Evolutionary conservation across 2,888 invertebrate species (phyloP), one percentile per base, ranked within the genome.

Genomic region (Notodonta dromedarius): DNA sequence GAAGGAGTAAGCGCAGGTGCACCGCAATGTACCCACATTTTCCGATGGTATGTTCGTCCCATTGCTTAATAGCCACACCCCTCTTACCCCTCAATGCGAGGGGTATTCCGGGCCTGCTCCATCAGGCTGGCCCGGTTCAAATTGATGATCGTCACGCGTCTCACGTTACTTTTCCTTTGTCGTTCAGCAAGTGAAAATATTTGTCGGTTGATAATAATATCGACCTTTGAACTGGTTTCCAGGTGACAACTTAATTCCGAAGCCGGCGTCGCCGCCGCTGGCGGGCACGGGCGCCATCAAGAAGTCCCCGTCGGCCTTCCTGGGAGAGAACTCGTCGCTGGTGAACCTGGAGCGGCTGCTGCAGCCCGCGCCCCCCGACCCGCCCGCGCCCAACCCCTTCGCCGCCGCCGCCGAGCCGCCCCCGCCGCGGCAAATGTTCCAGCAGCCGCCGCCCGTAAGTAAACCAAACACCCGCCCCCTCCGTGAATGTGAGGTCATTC

Each of bases 261-360:
- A 62, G 50, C 84, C 98, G 96, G 87, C 97, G 0, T 57, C 69
- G 0, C 70, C 70, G 0, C 56, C 66, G 75, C n/a, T 60, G 0
- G 54, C 69, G 39, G 89, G 89, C 58, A 92, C 94, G 60, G 94
- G 94, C 65, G 94, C 94, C 35, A 88, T 95, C 53, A 98, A 97
- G 90, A 99, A 98, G 93, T 98, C 98, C 58, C 99, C 99, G 4
- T 98, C 98, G 76, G 96, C 97, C 80, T 99, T 99, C 94, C 95
- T 99, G 59, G 99, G 99, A 54, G 98, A 98, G 91, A 99, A 99
- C 94, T 98, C 98, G 12, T 96, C 97, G 76, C 95, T 99, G 77
- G 99, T 99, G 69, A 99, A 99, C 95, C 95, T 99, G 89, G 99
- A 99, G 94, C 98, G 99, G 87, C 95, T 99, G 84, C 97, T 99